phyloP scores from a whole-genome alignment of 2,888 invertebrate genomes.

The Melinopterus prodromus region DNA sequence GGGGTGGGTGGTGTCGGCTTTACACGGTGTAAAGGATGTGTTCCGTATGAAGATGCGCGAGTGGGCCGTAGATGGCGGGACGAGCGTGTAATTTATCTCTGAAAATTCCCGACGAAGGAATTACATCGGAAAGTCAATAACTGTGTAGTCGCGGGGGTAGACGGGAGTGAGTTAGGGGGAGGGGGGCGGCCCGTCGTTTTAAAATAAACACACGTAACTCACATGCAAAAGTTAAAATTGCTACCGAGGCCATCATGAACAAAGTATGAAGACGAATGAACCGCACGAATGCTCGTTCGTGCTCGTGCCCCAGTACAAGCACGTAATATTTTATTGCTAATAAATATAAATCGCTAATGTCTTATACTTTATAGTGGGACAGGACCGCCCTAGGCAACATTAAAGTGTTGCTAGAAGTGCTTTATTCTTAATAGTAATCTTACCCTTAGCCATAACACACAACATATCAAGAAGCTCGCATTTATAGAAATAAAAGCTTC shows the following conservation, averaged over 20 bases:
- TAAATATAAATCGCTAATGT: background rate
- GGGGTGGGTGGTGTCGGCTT: too few relatives aligned
- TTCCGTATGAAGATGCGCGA: background rate
- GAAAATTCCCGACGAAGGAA: slow-evolving; percentile 25
- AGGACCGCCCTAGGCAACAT: background rate
- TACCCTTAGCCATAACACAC: too few relatives aligned
- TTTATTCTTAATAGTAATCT: too few relatives aligned
- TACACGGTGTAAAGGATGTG: background rate
- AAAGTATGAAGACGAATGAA: background rate
- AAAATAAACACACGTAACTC: slow-evolving; percentile 4
- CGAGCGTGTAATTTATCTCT: slow-evolving; percentile 23
- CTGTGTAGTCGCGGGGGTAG: slow-evolving; percentile 6
- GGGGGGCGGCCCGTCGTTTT: background rate
- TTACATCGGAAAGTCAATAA: slow-evolving; percentile 27
- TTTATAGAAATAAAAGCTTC: too few relatives aligned
- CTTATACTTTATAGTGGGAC: background rate
- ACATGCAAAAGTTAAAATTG: background rate
- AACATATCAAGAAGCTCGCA: too few relatives aligned
- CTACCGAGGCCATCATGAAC: background rate
- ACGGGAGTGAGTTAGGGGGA: background rate
- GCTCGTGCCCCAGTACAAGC: background rate
- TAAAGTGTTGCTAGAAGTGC: too few relatives aligned
- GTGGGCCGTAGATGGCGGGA: background rate
- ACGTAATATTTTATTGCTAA: background rate
- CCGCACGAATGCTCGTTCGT: background rate